Evolutionary conservation across 1,140 invertebrate genomes (phyloP).

Genomic region (Dendrolimus punctatus): DNA sequence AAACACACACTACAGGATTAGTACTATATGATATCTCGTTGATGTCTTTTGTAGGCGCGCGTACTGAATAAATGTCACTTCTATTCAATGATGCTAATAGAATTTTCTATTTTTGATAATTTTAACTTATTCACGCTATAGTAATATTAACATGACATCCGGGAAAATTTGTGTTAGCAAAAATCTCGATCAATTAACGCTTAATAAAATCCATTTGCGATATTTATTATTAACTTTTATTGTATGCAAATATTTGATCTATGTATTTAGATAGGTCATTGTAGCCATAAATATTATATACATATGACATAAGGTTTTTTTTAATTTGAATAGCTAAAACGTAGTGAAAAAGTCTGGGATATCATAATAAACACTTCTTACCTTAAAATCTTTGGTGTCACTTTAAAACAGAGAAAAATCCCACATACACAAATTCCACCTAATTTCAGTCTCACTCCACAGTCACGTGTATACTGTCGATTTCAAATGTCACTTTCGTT

Average conservation of each 20-base stretch:
- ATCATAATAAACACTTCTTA: slow-evolving; percentile 25
- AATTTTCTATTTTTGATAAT: no score
- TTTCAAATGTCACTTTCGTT: slow-evolving; percentile 59
- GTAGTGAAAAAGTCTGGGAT: slow-evolving; percentile 2
- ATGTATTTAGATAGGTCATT: background rate
- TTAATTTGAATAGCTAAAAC: no score
- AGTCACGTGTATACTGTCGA: slow-evolving; percentile 30
- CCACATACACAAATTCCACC: slow-evolving; percentile 40
- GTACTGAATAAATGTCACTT: background rate
- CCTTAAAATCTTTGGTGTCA: slow-evolving; percentile 54
- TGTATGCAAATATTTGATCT: background rate
- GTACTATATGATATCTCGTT: slow-evolving; percentile 17
- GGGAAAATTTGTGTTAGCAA: no score
- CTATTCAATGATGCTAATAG: background rate
- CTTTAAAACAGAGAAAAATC: slow-evolving; percentile 27
- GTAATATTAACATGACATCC: no score
- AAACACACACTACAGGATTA: no score
- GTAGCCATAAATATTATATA: no score
- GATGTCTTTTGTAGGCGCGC: slow-evolving; percentile 30
- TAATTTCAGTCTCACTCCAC: slow-evolving; percentile 25
- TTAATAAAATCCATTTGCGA: no score
- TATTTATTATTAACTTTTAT: no score
- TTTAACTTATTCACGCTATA: no score
- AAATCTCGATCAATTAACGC: no score
- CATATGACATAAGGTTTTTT: no score